Base-by-base conservation (phyloP, 2,888 invertebrate genomes). In the Drosophila mayaguana region DNA sequence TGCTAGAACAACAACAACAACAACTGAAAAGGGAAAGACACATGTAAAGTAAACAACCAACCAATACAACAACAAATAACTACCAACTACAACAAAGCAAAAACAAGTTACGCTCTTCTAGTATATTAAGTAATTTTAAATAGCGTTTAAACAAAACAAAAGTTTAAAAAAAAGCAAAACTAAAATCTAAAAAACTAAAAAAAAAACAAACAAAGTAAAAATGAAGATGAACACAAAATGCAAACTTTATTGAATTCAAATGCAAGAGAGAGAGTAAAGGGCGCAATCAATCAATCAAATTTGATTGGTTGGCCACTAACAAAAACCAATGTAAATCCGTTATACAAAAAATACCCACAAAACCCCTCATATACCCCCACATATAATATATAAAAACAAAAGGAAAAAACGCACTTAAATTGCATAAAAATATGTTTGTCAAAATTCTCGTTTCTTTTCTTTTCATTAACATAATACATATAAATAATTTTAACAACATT, bases 71-170 rank as follows among this genome's bases (percentile, higher is more conserved):
- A 62, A 51, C 51, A 71, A 59, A 69, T 50, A 75, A 75, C 65
- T 54, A 80, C 63, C 64, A 62, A 76, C 76, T 61, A 70, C 71
- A 81, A 75, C 77, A 72, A 71, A 65, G 48, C 70, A 83, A 82
- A 82, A 86, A 74, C 75, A 81, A 80, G 88, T 80, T 85, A 85
- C 88, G 86, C 88, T 87, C 84, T 87, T 84, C 85, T 86, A 86
- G 88, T 85, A 85, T 85, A 75, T 72, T 86, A 88, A 88, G 88
- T 86, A 88, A 86, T 88, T 85, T 86, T 88, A 88, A 83, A 85
- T 85, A 85, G 84, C 70, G 73, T 73, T 79, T 79, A 87, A 87
- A 82, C 74, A 78, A 77, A 67, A 56, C 66, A 71, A 81, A 62
- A 83, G 64, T 68, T 70, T 60, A 82, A 70, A 72, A 25, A 25